Conservation (phyloP, 2,888 invertebrate species). For the Leptinotarsa peninsularis region DNA sequence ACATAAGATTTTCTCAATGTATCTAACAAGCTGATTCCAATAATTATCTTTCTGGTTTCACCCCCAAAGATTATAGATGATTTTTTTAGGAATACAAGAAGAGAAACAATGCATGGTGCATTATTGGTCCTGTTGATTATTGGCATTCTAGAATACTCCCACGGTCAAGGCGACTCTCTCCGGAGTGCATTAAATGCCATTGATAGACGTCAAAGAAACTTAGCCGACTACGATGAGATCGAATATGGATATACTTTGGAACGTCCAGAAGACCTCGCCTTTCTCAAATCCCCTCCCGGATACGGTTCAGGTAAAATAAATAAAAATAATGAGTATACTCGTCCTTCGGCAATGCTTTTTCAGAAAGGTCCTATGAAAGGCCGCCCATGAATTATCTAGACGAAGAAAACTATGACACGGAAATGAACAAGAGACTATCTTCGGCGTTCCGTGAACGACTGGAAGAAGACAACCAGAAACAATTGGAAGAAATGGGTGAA, state of each 20-base stretch:
- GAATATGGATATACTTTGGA: slow-evolving; percentile 54
- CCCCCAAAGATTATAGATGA: not conserved
- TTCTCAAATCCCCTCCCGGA: slow-evolving; percentile 47
- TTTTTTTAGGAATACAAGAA: not conserved
- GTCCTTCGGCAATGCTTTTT: slow-evolving; percentile 1
- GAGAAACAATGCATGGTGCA: slow-evolving; percentile 30
- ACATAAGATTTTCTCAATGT: no score
- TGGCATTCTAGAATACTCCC: slow-evolving; percentile 31
- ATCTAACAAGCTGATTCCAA: not conserved
- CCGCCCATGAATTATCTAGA: slow-evolving; percentile 54
- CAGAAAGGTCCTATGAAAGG: slow-evolving; percentile 35
- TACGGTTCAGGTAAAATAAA: slow-evolving; percentile 43
- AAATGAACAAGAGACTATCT: slow-evolving; percentile 63
- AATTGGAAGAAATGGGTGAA: slow-evolving; percentile 60
- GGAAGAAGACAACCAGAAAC: slow-evolving; percentile 68
- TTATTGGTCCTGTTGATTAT: slow-evolving; percentile 33
- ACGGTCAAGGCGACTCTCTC: slow-evolving; percentile 65
- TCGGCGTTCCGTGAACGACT: slow-evolving; percentile 71
- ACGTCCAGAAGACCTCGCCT: slow-evolving; percentile 52
- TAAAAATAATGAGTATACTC: not conserved
- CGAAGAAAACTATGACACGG: slow-evolving; percentile 50
- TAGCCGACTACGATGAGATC: slow-evolving; percentile 52
- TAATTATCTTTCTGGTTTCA: not conserved
- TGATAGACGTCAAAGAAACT: slow-evolving; percentile 65
- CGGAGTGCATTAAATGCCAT: slow-evolving; percentile 66